A percentile compares a stretch with the other conserved stretches of the same genome.
phyloP scores from a whole-genome alignment of 2,888 invertebrate genomes.

The Caenorhabditis sp. region DNA sequence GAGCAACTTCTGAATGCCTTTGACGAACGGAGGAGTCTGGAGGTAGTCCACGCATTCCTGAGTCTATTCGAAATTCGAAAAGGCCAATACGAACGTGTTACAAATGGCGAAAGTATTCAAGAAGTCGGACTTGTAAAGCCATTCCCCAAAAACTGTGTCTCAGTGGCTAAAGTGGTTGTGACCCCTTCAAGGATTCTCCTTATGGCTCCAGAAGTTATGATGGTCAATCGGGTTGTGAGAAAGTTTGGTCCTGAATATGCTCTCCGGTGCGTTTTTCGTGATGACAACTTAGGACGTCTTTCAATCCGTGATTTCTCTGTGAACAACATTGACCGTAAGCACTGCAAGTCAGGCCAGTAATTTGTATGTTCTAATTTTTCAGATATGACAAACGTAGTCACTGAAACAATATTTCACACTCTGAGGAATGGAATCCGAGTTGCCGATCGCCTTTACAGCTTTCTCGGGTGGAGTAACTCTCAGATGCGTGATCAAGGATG shows the following conservation, averaged over 20 bases:
- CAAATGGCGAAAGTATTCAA: constrained; percentile 49
- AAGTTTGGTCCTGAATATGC: constrained; percentile 78
- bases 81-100: constrained; percentile 45
- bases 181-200: constrained; percentile 48
- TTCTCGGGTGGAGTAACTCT: constrained; percentile 82
- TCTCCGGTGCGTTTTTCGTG: constrained; percentile 74
- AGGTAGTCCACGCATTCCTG: constrained; percentile 65
- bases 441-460: constrained; percentile 71
- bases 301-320: constrained; percentile 62
- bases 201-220: constrained; percentile 80
- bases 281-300: constrained; percentile 72
- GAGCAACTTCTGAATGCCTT: constrained; percentile 73
- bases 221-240: constrained; percentile 79
- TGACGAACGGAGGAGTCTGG: constrained; percentile 71
- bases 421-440: constrained; percentile 67
- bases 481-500: constrained; percentile 82
- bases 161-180: constrained; percentile 62
- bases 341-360: no score
- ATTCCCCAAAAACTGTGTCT: constrained; percentile 69
- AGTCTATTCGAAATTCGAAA: constrained; percentile 53
- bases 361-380: constrained; percentile 8
- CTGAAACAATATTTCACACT: constrained; percentile 66
- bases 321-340: constrained; percentile 63
- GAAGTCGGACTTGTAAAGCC: constrained; percentile 52
- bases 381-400: constrained; percentile 67